Evolutionary conservation across 1,140 invertebrate genomes (phyloP).

Genomic region (Teleopsis dalmanni): DNA sequence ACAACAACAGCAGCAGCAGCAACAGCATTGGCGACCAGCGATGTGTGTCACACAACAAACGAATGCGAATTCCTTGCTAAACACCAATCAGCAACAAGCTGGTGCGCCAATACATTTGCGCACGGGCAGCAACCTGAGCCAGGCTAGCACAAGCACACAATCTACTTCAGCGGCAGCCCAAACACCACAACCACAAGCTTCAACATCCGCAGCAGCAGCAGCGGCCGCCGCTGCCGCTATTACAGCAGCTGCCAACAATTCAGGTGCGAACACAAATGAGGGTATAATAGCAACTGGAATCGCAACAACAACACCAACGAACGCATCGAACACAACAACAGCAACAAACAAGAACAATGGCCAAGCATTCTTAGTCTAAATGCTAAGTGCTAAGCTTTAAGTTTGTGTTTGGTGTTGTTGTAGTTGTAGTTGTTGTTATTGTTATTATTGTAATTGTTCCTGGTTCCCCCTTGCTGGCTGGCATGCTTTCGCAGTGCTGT

Average conservation of each 20-base stretch:
- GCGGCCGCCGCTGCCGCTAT: slow-evolving; percentile 21
- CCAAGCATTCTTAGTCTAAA: slow-evolving; percentile 40
- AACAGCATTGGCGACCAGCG: slow-evolving; percentile 15
- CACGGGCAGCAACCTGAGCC: slow-evolving; percentile 37
- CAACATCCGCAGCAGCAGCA: slow-evolving; percentile 27
- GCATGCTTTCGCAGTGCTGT: no score
- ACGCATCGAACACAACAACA: slow-evolving; percentile 14
- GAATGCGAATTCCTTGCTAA: background rate
- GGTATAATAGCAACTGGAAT: slow-evolving; percentile 6
- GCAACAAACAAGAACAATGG: slow-evolving; percentile 22
- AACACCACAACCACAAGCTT: slow-evolving; percentile 23
- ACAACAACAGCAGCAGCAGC: background rate
- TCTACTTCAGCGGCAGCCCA: slow-evolving; percentile 26
- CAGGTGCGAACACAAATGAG: slow-evolving; percentile 4
- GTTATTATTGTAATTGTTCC: no score
- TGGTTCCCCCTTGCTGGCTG: no score
- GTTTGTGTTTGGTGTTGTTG: no score
- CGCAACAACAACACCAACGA: slow-evolving; percentile 18
- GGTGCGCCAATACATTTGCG: slow-evolving; percentile 35
- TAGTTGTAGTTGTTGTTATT: no score
- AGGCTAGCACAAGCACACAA: slow-evolving; percentile 39
- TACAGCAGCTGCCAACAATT: slow-evolving; percentile 9
- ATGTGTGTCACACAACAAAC: slow-evolving; percentile 2
- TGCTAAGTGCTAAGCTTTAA: no score
- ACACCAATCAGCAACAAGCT: slow-evolving; percentile 11